These are phyloP conservation scores for Chrysochloris asiatica DNA, from an alignment of 2,113 vertebrate genomes.

Conservation along the genomic window DNA sequence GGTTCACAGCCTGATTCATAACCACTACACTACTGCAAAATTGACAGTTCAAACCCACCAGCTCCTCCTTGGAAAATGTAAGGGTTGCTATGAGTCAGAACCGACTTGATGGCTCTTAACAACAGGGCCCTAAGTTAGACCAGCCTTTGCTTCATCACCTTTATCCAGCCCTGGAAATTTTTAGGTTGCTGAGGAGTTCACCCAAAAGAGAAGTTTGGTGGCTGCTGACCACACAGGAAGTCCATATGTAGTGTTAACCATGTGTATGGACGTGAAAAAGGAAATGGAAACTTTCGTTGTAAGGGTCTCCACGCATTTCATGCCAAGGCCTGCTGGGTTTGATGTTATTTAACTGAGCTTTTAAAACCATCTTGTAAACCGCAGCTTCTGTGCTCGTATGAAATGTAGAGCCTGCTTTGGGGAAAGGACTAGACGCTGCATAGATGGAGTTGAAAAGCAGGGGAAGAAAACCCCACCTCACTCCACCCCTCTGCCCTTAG, in stretches of 20 bases:
- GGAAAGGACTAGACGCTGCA: not conserved
- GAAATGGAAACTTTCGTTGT: conserved; percentile 9
- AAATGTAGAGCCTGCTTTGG: not conserved
- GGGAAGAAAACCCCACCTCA: no score
- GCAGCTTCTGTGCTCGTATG: not conserved
- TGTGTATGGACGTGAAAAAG: not conserved
- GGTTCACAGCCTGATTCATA: no score
- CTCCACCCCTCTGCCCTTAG: no score
- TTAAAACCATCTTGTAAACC: not conserved
- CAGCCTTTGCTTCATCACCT: conserved; percentile 8
- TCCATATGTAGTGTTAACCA: not conserved
- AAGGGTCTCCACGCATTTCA: not conserved
- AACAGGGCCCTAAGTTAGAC: not conserved
- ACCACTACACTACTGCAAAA: no score
- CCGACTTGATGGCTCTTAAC: no score
- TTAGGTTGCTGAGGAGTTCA: not conserved
- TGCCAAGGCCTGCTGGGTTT: not conserved
- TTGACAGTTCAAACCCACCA: no score
- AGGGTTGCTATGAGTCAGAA: no score
- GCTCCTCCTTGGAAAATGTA: no score
- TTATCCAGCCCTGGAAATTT: conserved; percentile 7
- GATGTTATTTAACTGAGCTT: not conserved
- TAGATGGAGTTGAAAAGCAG: not conserved
- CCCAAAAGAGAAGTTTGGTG: not conserved
- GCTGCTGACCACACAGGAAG: not conserved